Evolutionary conservation across 92 coral and sea anemone species (phyloP).

Genomic region (Anthopleura xanthogrammica): DNA sequence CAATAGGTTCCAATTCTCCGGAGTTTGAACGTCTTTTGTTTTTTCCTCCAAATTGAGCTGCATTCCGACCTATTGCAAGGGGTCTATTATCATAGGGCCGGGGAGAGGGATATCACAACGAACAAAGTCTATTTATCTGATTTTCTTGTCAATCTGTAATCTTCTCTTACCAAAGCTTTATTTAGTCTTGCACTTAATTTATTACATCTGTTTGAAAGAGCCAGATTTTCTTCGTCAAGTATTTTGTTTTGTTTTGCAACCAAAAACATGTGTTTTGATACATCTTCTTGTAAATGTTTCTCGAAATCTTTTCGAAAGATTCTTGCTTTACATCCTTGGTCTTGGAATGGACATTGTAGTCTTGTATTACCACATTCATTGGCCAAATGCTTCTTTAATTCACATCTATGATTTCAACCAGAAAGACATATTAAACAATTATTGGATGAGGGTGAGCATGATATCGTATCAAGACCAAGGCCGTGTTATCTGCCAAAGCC

Average conservation of each 20-base stretch:
- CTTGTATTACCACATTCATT: not conserved
- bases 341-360: not conserved
- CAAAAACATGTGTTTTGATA: slow-evolving; percentile 2
- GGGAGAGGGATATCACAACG: no score
- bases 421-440: not conserved
- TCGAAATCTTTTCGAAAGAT: not conserved
- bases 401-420: not conserved
- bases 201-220: not conserved
- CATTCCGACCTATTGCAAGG: no score
- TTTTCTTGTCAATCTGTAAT: not conserved
- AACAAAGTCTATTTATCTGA: no score
- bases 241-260: not conserved
- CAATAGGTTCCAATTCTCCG: no score
- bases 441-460: no score
- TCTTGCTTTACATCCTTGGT: not conserved
- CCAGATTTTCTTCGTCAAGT: not conserved
- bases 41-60: no score
- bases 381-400: not conserved
- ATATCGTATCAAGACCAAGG: no score
- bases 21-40: no score
- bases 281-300: not conserved
- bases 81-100: no score
- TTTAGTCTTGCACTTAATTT: not conserved
- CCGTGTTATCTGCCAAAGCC: no score
- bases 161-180: not conserved